Base-by-base conservation (phyloP, 1,140 invertebrate species). In the Pristionchus pacificus region DNA sequence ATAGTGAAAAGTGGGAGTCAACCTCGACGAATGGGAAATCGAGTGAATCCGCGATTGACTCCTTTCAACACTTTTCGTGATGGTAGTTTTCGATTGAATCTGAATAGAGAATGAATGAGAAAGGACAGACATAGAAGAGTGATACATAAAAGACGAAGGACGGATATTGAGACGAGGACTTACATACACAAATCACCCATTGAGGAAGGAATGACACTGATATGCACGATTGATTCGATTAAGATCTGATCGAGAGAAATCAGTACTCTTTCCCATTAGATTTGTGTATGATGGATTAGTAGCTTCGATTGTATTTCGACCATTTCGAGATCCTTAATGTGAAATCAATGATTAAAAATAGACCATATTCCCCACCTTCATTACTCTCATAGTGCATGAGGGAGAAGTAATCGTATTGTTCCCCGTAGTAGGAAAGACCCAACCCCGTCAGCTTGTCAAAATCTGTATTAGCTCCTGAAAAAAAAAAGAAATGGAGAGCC, bases 201-300 rank as follows among this genome's bases (percentile, higher is more conserved):
- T 57, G 31, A 70, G 69, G 30, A 72, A 58, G 3, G 30, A 29
- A 33, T 33, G 71, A 65, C 81, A 83, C 61, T 78, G 74, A 65
- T 83, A 83, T 2, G 80, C 80, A 57, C 72, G 61, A 61, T 83
- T 83, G 13, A 83, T 70, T 15, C 82, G 71, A 58, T 80, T 83
- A 13, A 83, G 65, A 68, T 83, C 81, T 24, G 79, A 79, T 49
- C 68, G 60, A 3, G 81, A 84, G 69, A 83, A 83, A 71, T 83
- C 81, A 2, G 76, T 79, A 6, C 78, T 79, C 65, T 82, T 84
- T 28, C 81, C 81, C 81, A 83, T 83, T 31, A 84, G 62, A 28
- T 70, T 55, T 24, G 80, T 83, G 65, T 71, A 83, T 2, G 59
- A 70, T 1, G 70, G 14, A 49, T 10, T 66, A 60, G 80, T 79